These are phyloP conservation scores for Carposina sasakii DNA, from an alignment of 1,140 invertebrate species.

Conservation along the genomic window DNA sequence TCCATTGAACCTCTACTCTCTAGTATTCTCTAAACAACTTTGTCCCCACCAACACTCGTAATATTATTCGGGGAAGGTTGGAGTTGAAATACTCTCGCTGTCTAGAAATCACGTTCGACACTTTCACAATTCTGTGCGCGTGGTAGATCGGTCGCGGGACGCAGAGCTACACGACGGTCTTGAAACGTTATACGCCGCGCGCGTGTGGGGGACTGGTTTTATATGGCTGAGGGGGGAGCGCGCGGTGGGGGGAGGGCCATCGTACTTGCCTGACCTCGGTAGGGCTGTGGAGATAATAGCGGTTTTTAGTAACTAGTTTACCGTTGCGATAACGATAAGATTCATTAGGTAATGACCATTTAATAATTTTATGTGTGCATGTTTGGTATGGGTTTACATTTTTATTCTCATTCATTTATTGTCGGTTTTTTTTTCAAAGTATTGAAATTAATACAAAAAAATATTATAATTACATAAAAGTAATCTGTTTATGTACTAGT, in stretches of 20 bases:
- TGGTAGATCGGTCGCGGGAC: conserved; percentile 34
- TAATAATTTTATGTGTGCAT: too few species aligned
- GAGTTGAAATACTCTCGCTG: conserved; percentile 55
- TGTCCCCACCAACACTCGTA: conserved; percentile 40
- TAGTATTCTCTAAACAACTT: conserved; percentile 45
- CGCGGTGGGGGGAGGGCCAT: conserved; percentile 28
- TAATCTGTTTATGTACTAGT: too few species aligned
- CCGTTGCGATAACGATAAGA: too few species aligned
- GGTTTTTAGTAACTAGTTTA: too few species aligned
- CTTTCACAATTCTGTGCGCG: conserved; percentile 66
- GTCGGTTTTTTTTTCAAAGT: too few species aligned
- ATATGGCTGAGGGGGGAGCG: conserved; percentile 35
- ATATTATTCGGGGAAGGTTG: conserved; percentile 18
- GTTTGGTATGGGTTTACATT: too few species aligned
- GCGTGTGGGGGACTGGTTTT: conserved; percentile 43
- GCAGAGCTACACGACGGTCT: conserved; percentile 43
- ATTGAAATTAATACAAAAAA: too few species aligned
- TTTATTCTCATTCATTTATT: too few species aligned
- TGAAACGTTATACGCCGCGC: conserved; percentile 57
- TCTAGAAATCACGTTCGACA: conserved; percentile 55
- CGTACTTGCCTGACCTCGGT: conserved; percentile 30
- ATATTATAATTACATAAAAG: too few species aligned
- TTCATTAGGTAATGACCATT: too few species aligned
- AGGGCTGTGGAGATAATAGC: conserved; percentile 37
- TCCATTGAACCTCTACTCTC: conserved; percentile 68